These are phyloP conservation scores for Melanotus villosus DNA, from an alignment of 2,888 invertebrate genomes.

Conservation along the genomic window DNA sequence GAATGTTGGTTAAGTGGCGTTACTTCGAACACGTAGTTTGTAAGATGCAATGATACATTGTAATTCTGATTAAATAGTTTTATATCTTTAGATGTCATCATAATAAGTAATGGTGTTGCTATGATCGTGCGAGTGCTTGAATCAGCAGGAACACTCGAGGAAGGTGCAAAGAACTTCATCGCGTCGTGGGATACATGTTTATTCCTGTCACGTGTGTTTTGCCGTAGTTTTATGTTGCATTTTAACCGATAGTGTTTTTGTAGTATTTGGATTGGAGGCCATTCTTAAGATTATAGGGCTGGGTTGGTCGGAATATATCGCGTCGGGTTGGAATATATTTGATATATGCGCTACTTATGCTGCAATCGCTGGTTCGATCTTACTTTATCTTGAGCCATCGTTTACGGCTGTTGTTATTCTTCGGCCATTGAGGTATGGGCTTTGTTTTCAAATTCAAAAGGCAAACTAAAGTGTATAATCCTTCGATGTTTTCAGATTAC, in stretches of 20 bases:
- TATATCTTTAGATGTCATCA: slow-evolving; percentile 75
- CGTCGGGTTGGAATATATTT: slow-evolving; percentile 89
- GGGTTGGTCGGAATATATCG: slow-evolving; percentile 80
- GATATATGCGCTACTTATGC: slow-evolving; percentile 80
- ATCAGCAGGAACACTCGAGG: slow-evolving; percentile 73
- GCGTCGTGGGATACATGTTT: slow-evolving; percentile 85
- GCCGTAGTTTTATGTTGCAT: slow-evolving; percentile 10
- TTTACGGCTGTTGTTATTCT: slow-evolving; percentile 82
- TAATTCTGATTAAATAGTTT: neutral
- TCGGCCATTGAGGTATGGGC: slow-evolving; percentile 78
- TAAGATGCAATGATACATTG: slow-evolving; percentile 67
- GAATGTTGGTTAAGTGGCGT: slow-evolving; percentile 77
- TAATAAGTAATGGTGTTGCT: slow-evolving; percentile 81
- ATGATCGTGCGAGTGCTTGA: slow-evolving; percentile 81
- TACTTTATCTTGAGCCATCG: slow-evolving; percentile 77
- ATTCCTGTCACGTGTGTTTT: slow-evolving; percentile 75
- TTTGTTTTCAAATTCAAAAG: slow-evolving; percentile 51
- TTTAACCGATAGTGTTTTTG: slow-evolving; percentile 52
- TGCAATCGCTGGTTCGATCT: slow-evolving; percentile 77
- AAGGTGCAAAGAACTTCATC: slow-evolving; percentile 76
- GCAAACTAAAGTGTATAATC: slow-evolving; percentile 13
- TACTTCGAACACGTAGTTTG: slow-evolving; percentile 83
- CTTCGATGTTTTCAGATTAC: slow-evolving; percentile 64
- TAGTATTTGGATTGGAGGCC: slow-evolving; percentile 85
- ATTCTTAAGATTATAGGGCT: slow-evolving; percentile 80